Percentiles rank a stretch among this genome's conserved stretches.
Conservation (phyloP, 2,888 invertebrate genomes). For the Aphrophora alni region DNA sequence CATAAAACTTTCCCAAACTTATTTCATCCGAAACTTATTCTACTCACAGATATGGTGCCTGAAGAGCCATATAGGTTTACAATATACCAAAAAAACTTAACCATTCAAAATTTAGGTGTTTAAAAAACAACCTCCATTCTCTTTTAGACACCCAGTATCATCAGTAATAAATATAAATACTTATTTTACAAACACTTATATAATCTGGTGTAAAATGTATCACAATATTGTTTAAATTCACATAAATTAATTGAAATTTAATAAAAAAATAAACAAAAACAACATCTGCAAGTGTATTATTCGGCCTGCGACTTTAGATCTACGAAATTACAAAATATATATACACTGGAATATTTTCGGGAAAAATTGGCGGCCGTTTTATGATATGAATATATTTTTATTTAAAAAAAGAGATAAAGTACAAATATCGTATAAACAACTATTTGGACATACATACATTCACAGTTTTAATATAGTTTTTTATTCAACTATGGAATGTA, state of each 20-base stretch:
- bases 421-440: not conserved
- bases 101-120: too few relatives aligned
- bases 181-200: not conserved
- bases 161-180: not conserved
- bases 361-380: not conserved
- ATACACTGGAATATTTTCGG: not conserved
- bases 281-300: not conserved
- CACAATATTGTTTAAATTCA: not conserved
- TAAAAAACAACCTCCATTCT: too few relatives aligned
- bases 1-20: too few relatives aligned
- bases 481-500: not conserved
- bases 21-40: too few relatives aligned
- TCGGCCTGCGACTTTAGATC: not conserved
- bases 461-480: not conserved
- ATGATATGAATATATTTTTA: not conserved
- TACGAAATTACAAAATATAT: not conserved
- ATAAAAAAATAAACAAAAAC: not conserved
- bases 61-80: too few relatives aligned
- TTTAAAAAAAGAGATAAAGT: not conserved
- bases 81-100: too few relatives aligned
- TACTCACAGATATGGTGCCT: too few relatives aligned
- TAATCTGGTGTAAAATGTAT: not conserved
- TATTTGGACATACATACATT: too few relatives aligned
- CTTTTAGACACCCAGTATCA: not conserved
- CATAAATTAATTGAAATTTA: not conserved